phyloP scores from a whole-genome alignment of 1,140 invertebrate genomes.

The Drosophila parvula region DNA sequence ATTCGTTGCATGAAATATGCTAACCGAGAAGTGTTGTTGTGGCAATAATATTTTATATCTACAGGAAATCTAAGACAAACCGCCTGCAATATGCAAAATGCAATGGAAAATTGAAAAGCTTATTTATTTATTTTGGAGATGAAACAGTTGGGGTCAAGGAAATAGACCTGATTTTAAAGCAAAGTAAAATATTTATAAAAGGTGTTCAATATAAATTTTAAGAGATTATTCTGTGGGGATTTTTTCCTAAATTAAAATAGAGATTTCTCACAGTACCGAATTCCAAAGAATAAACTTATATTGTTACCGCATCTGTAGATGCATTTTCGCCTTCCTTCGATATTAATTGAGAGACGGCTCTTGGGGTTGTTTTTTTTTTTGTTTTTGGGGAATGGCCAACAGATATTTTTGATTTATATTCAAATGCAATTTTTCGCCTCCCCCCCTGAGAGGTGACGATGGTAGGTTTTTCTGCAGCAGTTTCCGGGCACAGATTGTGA shows the following conservation, averaged over 20 bases:
- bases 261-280: neutral
- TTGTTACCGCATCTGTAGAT: neutral
- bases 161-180: neutral
- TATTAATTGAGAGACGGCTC: constrained; percentile 50
- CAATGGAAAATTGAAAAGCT: neutral
- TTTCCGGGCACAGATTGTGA: constrained; percentile 16
- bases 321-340: neutral
- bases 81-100: constrained; percentile 4
- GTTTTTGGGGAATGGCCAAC: neutral
- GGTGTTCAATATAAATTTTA: too few relatives aligned
- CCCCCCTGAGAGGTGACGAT: neutral
- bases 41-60: neutral
- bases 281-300: neutral
- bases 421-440: constrained; percentile 55
- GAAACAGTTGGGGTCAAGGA: neutral
- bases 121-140: too few relatives aligned
- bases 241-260: neutral
- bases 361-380: neutral
- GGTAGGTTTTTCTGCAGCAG: neutral
- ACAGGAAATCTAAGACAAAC: neutral
- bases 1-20: constrained; percentile 31
- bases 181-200: too few relatives aligned
- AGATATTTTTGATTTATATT: constrained; percentile 53
- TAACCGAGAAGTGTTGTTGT: constrained; percentile 13
- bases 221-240: too few relatives aligned